Evolutionary conservation across 2,888 invertebrate species (phyloP).

Genomic region (Latheticus oryzae): DNA sequence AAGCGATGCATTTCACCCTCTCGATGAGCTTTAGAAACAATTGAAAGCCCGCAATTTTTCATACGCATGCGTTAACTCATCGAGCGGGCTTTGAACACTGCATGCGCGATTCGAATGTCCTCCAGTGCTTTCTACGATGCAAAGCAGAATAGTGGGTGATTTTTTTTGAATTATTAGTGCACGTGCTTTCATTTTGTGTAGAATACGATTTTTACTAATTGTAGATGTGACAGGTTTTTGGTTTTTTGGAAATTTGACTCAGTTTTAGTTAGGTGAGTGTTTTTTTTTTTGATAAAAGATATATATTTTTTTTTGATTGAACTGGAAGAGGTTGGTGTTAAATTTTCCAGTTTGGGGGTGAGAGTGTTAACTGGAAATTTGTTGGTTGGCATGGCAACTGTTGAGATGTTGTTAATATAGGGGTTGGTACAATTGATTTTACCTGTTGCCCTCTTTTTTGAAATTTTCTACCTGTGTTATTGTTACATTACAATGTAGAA

Average conservation of each 20-base stretch:
- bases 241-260: constrained; percentile 1
- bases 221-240: too few relatives aligned
- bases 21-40: constrained; percentile 3
- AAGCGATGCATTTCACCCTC: constrained; percentile 7
- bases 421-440: constrained; percentile 10
- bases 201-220: constrained; percentile 7
- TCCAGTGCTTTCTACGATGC: constrained; percentile 55
- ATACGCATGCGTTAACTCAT: constrained; percentile 49
- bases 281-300: too few relatives aligned
- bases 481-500: too few relatives aligned
- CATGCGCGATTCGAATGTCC: constrained; percentile 50
- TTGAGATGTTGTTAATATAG: too few relatives aligned
- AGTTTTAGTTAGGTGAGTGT: constrained; percentile 21
- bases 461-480: constrained; percentile 4
- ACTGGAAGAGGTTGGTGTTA: constrained; percentile 1
- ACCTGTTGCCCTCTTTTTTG: constrained; percentile 21
- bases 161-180: constrained; percentile 50
- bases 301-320: constrained; percentile 10
- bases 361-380: neutral
- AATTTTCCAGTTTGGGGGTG: too few relatives aligned
- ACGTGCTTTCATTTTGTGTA: constrained; percentile 50
- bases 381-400: constrained; percentile 17
- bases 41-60: constrained; percentile 29
- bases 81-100: constrained; percentile 55
- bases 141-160: constrained; percentile 52